These are phyloP conservation scores for Fulica atra DNA, from an alignment of 2,113 vertebrate genomes.

Conservation along the genomic window DNA sequence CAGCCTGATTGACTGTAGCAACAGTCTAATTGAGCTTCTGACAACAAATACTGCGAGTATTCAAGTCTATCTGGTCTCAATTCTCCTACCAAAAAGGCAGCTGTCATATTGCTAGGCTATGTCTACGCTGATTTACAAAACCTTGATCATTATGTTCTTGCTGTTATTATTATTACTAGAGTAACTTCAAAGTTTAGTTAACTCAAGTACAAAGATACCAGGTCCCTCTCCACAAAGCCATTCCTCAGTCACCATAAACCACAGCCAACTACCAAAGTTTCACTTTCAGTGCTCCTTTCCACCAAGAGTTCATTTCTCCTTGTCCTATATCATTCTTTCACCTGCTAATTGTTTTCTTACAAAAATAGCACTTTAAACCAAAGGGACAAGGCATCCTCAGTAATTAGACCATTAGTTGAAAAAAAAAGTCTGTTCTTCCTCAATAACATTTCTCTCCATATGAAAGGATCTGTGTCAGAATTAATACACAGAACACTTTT, in stretches of 20 bases:
- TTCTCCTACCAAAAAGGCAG: background rate
- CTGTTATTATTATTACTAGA: background rate
- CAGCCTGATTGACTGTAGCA: no score
- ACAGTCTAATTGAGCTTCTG: background rate
- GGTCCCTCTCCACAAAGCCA: background rate
- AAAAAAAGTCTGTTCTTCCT: background rate
- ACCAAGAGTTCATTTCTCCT: constrained; percentile 46
- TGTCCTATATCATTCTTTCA: constrained; percentile 57
- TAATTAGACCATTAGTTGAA: constrained; percentile 47
- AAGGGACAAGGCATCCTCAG: constrained; percentile 34
- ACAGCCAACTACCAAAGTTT: background rate
- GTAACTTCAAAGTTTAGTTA: background rate
- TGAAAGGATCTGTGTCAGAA: background rate
- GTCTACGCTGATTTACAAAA: background rate
- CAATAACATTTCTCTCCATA: background rate
- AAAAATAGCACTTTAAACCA: constrained; percentile 60
- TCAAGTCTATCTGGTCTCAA: background rate
- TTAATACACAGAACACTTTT: background rate
- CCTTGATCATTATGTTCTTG: background rate
- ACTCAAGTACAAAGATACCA: background rate
- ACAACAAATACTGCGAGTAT: background rate
- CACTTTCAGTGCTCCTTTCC: background rate
- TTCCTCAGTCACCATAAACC: background rate
- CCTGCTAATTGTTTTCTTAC: constrained; percentile 50
- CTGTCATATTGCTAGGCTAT: background rate